Conservation (phyloP, 2,888 invertebrate species). For the Eurois occulta region DNA sequence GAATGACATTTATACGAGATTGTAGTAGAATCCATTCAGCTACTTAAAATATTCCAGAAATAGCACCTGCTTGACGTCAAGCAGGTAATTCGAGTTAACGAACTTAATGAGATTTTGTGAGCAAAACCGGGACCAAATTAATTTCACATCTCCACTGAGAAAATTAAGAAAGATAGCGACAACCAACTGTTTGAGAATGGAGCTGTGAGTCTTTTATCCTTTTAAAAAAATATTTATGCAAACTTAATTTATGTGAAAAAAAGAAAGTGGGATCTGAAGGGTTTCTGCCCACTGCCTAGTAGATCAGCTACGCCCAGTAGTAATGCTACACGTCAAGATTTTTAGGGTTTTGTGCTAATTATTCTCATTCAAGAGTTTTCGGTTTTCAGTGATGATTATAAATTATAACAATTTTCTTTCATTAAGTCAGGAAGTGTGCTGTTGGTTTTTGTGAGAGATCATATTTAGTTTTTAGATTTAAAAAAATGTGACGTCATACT, state of each 20-base stretch:
- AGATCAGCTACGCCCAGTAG: neutral
- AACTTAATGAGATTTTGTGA: conserved; percentile 47
- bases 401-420: neutral
- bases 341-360: neutral
- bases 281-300: neutral
- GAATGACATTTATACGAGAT: neutral
- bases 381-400: neutral
- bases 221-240: conserved; percentile 2
- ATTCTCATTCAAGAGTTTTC: neutral
- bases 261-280: neutral
- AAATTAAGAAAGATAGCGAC: conserved; percentile 51
- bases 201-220: conserved; percentile 1
- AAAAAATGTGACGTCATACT: too few species aligned
- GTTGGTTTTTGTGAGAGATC: neutral
- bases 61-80: conserved; percentile 31
- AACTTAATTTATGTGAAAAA: neutral
- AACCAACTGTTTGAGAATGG: conserved; percentile 12
- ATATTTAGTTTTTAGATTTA: too few species aligned
- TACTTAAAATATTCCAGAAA: conserved; percentile 44
- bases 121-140: conserved; percentile 34
- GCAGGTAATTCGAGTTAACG: conserved; percentile 34
- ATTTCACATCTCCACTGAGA: conserved; percentile 17
- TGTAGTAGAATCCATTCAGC: neutral
- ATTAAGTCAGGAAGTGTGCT: neutral
- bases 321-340: neutral